Percentiles rank a stretch among this genome's conserved stretches.
These are phyloP conservation scores for Nibea albiflora DNA, from an alignment of 2,113 vertebrate species.

Conservation along the genomic window DNA sequence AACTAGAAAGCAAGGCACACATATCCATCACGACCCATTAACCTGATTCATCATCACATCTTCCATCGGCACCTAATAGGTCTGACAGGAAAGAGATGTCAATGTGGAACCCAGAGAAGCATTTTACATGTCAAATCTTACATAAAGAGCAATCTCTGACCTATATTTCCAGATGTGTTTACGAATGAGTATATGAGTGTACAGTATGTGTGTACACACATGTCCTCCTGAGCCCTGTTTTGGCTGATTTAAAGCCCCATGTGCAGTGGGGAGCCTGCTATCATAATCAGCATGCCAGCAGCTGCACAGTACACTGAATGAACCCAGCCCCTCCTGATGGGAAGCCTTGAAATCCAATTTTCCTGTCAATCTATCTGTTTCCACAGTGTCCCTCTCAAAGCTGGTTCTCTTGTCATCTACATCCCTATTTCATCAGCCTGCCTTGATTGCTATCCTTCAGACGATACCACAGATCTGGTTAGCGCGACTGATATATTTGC, in stretches of 20 bases:
- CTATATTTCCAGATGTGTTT: slow-evolving; percentile 31
- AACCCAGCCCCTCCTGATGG: slow-evolving; percentile 49
- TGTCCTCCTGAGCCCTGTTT: slow-evolving; percentile 9
- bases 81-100: neutral
- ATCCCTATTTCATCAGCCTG: slow-evolving; percentile 16
- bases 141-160: slow-evolving; percentile 56
- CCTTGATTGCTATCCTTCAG: slow-evolving; percentile 18
- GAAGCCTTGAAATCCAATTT: slow-evolving; percentile 68
- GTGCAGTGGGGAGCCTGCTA: slow-evolving; percentile 20
- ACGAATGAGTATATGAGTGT: slow-evolving; percentile 9
- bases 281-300: slow-evolving; percentile 60
- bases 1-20: slow-evolving; percentile 39
- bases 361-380: slow-evolving; percentile 47
- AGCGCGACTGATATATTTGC: neutral
- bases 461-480: slow-evolving; percentile 35
- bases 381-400: slow-evolving; percentile 17
- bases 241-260: slow-evolving; percentile 34
- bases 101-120: neutral
- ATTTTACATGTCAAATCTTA: slow-evolving; percentile 42
- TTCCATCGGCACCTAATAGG: slow-evolving; percentile 23
- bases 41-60: slow-evolving; percentile 60
- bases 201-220: neutral
- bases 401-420: slow-evolving; percentile 16
- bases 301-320: slow-evolving; percentile 38
- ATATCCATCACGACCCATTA: slow-evolving; percentile 39